A percentile compares a stretch with the other conserved stretches of the same genome.
These are phyloP conservation scores for Lochmaea crataegi DNA, from an alignment of 2,888 invertebrate genomes.

Conservation along the genomic window DNA sequence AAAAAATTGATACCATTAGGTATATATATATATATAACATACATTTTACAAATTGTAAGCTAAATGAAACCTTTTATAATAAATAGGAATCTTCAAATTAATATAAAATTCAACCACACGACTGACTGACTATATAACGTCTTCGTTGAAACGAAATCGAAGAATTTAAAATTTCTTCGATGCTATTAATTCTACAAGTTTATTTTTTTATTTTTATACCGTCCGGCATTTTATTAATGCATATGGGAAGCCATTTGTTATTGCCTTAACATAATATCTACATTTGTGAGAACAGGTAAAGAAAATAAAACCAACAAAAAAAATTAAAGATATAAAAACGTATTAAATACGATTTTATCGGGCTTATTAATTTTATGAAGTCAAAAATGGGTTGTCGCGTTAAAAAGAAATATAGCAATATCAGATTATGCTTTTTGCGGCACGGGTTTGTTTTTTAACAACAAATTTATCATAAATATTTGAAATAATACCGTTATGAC, in stretches of 20 bases:
- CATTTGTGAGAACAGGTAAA: conserved; percentile 42
- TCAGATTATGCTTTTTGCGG: conserved; percentile 29
- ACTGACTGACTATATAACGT: not conserved
- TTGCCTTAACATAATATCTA: conserved; percentile 42
- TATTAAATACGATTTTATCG: conserved; percentile 47
- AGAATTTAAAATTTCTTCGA: not conserved
- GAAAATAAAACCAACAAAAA: conserved; percentile 33
- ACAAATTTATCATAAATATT: not conserved
- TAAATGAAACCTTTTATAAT: not conserved
- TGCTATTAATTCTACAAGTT: not conserved
- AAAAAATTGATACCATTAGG: too few relatives aligned
- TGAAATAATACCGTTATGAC: too few relatives aligned
- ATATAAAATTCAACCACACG: not conserved
- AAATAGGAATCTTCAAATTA: not conserved
- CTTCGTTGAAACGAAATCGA: not conserved
- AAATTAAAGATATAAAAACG: conserved; percentile 38
- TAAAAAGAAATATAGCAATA: conserved; percentile 50
- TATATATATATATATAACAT: too few relatives aligned
- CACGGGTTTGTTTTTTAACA: not conserved
- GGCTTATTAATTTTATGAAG: conserved; percentile 48
- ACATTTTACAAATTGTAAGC: too few relatives aligned
- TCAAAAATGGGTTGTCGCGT: conserved; percentile 46
- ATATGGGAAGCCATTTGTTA: conserved; percentile 32
- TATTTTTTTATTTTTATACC: conserved; percentile 3
- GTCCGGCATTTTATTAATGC: conserved; percentile 36